Conservation (phyloP, 2,888 invertebrate species). For the Eutolmus rufibarbis region DNA sequence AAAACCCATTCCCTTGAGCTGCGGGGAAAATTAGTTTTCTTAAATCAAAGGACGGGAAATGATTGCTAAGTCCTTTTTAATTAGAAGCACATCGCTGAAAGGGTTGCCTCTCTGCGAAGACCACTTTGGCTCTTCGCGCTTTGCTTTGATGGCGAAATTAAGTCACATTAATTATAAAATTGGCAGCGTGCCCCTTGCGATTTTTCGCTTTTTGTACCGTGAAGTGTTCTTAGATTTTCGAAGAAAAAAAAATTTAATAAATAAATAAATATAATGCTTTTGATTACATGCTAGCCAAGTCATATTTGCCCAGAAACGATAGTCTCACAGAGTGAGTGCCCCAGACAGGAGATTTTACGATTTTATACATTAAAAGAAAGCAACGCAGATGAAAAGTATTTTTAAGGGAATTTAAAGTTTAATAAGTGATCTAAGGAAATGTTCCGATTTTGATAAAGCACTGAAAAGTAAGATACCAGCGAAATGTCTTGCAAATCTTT, state of each 20-base stretch:
- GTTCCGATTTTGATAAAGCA: too few species aligned
- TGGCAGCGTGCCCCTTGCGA: neutral
- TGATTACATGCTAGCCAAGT: neutral
- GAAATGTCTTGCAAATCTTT: too few species aligned
- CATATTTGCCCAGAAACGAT: neutral
- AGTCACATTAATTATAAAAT: neutral
- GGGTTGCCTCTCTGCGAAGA: neutral
- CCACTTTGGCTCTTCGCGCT: neutral
- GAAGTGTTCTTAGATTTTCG: neutral
- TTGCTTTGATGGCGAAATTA: neutral
- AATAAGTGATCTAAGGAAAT: too few species aligned
- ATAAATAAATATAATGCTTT: neutral
- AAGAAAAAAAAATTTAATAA: neutral
- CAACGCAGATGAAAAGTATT: too few species aligned
- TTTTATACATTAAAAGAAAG: neutral
- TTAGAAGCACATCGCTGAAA: neutral
- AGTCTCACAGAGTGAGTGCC: neutral
- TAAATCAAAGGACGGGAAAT: neutral
- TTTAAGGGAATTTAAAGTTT: too few species aligned
- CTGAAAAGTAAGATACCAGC: too few species aligned
- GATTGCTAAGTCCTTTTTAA: neutral
- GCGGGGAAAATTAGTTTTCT: neutral
- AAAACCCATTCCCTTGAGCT: neutral
- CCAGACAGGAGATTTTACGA: neutral
- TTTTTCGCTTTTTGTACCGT: neutral